Evolutionary conservation across 2,797 vertebrate species (phyloP), one percentile per base, ranked within the genome.

Genomic region (Hippocampus kuda): DNA sequence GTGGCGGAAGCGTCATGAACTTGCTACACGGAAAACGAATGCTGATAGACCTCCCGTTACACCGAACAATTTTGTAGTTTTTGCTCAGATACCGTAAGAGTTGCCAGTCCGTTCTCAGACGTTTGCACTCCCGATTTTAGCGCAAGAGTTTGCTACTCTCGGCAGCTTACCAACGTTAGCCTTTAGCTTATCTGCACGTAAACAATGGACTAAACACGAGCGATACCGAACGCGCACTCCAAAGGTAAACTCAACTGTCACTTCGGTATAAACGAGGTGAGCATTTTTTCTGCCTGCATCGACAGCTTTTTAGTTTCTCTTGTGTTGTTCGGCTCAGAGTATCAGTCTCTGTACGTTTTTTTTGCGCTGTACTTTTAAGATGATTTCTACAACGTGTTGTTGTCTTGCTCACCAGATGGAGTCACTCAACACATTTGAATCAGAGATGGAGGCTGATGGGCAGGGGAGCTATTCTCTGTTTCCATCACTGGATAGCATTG

Each of bases 401-500:
- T 67, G 20, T 27, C 0, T 75, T 81, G 72, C 70, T 53, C 53
- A 82, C 79, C 57, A 69, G 71, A 92, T 93, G 91, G 92, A 92
- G 82, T 87, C 91, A 2, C 87, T 93, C 61, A 92, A 90, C 83
- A 79, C 88, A 22, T 93, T 93, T 83, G 92, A 92, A 69, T 87
- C 92, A 1, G 92, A 92, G 84, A 92, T 93, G 88, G 92, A 92
- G 82, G 76, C 89, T 9, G 92, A 93, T 24, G 91, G 86, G 44
- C 91, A 91, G 75, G 91, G 90, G 4, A 89, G 69, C 84, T 93
- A 92, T 76, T 93, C 92, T 1, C 83, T 93, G 44, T 93, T 93
- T 79, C 92, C 92, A 63, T 91, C 87, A 30, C 72, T 93, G 75
- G 92, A 93, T 81, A 93, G 82, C 69, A 92, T 93, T 63, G 83